Evolutionary conservation across 2,888 invertebrate genomes (phyloP).

Genomic region (Unio delphinus): DNA sequence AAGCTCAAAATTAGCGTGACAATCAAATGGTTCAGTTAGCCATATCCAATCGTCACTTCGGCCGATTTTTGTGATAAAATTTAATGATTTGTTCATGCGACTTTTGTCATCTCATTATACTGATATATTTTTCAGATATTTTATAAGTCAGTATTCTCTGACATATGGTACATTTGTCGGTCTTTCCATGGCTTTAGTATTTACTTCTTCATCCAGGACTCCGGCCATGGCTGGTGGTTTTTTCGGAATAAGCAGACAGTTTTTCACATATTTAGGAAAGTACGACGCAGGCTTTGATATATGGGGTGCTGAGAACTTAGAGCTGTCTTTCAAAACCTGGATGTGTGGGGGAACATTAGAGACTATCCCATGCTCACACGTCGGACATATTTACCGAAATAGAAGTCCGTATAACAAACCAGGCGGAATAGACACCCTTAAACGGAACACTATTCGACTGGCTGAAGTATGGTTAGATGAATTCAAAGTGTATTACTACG

Average conservation of each 20-base stretch:
- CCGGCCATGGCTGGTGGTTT: constrained; percentile 81
- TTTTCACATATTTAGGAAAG: constrained; percentile 87
- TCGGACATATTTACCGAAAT: constrained; percentile 95
- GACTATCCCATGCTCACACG: constrained; percentile 93
- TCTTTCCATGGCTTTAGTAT: no score
- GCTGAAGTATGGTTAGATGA: constrained; percentile 98
- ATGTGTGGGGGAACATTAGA: constrained; percentile 96
- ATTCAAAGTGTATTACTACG: constrained; percentile 75
- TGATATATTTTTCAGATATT: no score
- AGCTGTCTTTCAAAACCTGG: constrained; percentile 98
- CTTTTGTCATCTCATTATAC: no score
- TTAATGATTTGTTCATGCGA: no score
- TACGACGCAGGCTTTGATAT: constrained; percentile 96
- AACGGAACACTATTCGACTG: constrained; percentile 90
- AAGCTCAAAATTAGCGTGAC: no score
- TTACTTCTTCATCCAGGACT: constrained; percentile 30
- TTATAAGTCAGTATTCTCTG: no score
- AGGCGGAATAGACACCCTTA: constrained; percentile 79
- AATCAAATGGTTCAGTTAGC: no score
- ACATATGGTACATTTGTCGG: no score
- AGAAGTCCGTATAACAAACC: constrained; percentile 85
- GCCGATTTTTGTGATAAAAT: no score
- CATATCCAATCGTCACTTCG: no score
- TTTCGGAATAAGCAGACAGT: constrained; percentile 90
- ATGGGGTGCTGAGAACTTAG: constrained; percentile 98